Evolutionary conservation across 2,113 vertebrate species (phyloP).

Genomic region (Oncorhynchus kisutch): DNA sequence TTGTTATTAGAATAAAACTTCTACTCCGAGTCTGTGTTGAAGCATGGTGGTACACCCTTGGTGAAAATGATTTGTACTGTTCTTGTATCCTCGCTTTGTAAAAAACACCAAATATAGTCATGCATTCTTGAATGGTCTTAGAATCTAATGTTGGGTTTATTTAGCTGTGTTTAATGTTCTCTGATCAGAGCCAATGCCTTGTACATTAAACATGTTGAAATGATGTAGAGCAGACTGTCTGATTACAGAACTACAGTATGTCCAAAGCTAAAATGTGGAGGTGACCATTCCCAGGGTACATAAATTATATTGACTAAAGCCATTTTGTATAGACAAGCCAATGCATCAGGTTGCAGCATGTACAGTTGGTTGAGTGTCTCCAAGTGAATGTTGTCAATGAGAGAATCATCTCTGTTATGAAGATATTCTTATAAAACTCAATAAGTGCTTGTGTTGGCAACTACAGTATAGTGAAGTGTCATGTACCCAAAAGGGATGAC

Average conservation of each 20-base stretch:
- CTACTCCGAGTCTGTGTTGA: neutral
- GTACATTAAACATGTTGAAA: conserved; percentile 17
- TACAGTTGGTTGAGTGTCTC: too few species aligned
- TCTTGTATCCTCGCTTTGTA: neutral
- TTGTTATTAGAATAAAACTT: neutral
- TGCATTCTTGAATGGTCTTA: neutral
- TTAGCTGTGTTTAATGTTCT: neutral
- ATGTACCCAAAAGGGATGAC: too few species aligned
- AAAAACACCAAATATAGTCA: neutral
- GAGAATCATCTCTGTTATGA: too few species aligned
- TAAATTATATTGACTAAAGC: too few species aligned
- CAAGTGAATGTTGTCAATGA: too few species aligned
- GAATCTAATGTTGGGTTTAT: neutral
- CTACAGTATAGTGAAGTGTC: too few species aligned
- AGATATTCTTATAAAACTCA: too few species aligned
- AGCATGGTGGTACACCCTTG: neutral
- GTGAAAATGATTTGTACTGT: neutral
- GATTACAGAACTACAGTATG: neutral
- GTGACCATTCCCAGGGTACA: too few species aligned
- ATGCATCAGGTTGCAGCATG: too few species aligned
- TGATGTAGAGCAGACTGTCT: conserved; percentile 7
- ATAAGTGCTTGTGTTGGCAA: too few species aligned
- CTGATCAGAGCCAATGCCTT: neutral
- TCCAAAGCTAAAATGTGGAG: conserved; percentile 5
- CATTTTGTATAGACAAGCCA: too few species aligned